Conservation (phyloP, 2,888 invertebrate species). For the Vanessa cardui region DNA sequence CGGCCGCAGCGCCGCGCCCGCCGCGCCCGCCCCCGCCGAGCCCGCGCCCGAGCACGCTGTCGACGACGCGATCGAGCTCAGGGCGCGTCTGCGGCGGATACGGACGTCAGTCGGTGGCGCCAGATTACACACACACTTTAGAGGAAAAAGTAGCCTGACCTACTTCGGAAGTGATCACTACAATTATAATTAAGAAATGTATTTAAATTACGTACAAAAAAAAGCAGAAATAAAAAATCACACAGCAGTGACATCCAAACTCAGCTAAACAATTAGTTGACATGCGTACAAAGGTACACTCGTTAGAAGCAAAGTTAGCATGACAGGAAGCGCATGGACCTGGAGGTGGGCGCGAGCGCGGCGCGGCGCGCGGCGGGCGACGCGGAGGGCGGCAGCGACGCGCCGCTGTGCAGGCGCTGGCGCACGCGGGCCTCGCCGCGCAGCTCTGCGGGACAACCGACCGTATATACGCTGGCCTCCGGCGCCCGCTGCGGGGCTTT, state of each 20-base stretch:
- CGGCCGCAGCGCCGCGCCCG: constrained; percentile 52
- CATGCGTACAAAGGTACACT: neutral
- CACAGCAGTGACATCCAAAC: neutral
- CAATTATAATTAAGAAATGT: too few relatives aligned
- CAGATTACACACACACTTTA: neutral
- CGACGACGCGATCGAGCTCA: constrained; percentile 87
- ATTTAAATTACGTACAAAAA: too few relatives aligned
- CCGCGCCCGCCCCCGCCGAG: constrained; percentile 45
- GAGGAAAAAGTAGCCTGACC: neutral
- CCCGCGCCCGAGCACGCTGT: constrained; percentile 73
- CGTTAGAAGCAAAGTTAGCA: neutral
- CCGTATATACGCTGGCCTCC: neutral
- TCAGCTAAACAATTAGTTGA: neutral
- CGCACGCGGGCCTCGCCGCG: constrained; percentile 71
- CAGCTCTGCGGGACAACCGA: constrained; percentile 39
- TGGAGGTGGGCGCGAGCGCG: constrained; percentile 47
- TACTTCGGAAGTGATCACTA: too few relatives aligned
- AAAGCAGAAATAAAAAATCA: neutral
- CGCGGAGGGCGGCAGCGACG: constrained; percentile 84
- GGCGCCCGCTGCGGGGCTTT: neutral
- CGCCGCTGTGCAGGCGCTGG: constrained; percentile 93
- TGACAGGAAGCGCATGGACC: constrained; percentile 45
- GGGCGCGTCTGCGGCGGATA: constrained; percentile 68
- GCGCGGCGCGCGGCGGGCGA: constrained; percentile 80
- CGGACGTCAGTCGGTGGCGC: too few relatives aligned